Percentiles rank a stretch among this genome's conserved stretches.
Conservation (phyloP, 2,888 invertebrate genomes). For the Podabrus alpinus region DNA sequence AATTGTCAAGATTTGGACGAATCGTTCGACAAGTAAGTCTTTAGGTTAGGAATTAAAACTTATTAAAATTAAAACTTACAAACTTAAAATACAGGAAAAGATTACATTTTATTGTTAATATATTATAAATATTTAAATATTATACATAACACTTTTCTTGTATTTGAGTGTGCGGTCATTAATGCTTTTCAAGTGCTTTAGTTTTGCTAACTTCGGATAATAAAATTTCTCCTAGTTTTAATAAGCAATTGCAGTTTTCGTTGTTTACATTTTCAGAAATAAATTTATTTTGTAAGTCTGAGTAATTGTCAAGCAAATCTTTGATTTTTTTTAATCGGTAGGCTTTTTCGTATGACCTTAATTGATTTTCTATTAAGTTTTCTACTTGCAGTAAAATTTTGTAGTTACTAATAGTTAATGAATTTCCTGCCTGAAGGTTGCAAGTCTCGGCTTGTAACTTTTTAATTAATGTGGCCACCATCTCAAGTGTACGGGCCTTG, state of each 20-base stretch:
- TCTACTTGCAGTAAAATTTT: neutral
- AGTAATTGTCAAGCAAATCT: neutral
- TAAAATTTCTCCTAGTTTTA: neutral
- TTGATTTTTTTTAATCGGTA: neutral
- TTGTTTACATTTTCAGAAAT: neutral
- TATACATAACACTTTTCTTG: neutral
- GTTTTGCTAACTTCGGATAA: neutral
- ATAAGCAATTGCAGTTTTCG: neutral
- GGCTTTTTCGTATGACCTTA: neutral
- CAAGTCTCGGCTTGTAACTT: neutral
- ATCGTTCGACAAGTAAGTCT: conserved; percentile 60
- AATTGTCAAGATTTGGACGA: conserved; percentile 63
- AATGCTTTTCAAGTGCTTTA: neutral
- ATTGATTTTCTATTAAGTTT: neutral
- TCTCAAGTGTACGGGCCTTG: neutral
- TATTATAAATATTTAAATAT: neutral
- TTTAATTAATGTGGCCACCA: neutral
- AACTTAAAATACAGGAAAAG: neutral
- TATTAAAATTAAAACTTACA: neutral
- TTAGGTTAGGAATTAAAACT: conserved; percentile 13
- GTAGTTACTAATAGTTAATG: neutral
- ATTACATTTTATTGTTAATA: neutral
- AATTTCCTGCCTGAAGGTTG: neutral
- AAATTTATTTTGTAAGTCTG: neutral
- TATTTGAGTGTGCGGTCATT: neutral